These are phyloP conservation scores for Eilema caniola DNA, from an alignment of 2,888 invertebrate species.

Conservation along the genomic window DNA sequence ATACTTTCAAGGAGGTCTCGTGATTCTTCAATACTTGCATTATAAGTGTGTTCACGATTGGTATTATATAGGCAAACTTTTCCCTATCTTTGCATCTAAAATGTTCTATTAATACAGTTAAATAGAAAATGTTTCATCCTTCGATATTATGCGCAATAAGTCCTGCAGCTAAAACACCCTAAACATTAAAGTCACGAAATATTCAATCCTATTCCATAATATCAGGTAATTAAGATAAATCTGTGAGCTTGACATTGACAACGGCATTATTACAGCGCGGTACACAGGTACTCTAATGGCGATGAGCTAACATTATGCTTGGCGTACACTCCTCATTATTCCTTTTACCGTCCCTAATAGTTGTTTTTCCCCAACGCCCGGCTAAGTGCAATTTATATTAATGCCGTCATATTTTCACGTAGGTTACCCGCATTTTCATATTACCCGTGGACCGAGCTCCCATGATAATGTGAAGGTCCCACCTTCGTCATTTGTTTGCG, in stretches of 20 bases:
- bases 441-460: slow-evolving; percentile 75
- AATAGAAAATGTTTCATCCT: too few species aligned
- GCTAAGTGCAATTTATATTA: slow-evolving; percentile 84
- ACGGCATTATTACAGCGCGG: slow-evolving; percentile 22
- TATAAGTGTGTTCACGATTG: too few species aligned
- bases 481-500: slow-evolving; percentile 83
- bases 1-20: too few species aligned
- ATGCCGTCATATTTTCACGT: slow-evolving; percentile 82
- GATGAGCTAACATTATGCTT: slow-evolving; percentile 49
- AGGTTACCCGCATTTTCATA: slow-evolving; percentile 83
- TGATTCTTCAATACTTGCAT: too few species aligned
- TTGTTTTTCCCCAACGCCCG: slow-evolving; percentile 71
- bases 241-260: slow-evolving; percentile 32
- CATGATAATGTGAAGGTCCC: slow-evolving; percentile 77
- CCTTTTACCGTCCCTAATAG: slow-evolving; percentile 60
- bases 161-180: not conserved
- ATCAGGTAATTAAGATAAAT: slow-evolving; percentile 23
- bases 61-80: too few species aligned
- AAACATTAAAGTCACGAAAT: not conserved
- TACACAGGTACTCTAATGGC: slow-evolving; percentile 38
- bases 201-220: slow-evolving; percentile 6
- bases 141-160: not conserved
- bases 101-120: too few species aligned
- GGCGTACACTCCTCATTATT: slow-evolving; percentile 45
- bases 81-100: too few species aligned